Evolutionary conservation across 2,888 invertebrate species (phyloP).

Genomic region (Kryphioiulus occultus): DNA sequence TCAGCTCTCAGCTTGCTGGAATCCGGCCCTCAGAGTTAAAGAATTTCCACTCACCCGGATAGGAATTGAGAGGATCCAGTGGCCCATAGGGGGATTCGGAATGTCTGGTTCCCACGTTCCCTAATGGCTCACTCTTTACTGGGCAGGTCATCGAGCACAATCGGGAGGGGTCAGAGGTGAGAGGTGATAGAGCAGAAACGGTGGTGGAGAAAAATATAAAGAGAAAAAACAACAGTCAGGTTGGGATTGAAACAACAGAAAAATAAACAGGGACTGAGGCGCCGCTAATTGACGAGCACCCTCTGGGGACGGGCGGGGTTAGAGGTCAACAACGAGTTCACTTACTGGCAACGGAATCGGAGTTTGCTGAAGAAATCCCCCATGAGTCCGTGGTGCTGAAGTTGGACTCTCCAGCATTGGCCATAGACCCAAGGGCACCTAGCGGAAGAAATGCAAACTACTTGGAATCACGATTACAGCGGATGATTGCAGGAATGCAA

Average conservation of each 20-base stretch:
- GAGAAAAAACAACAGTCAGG: neutral
- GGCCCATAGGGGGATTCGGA: conserved; percentile 45
- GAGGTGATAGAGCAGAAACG: conserved; percentile 13
- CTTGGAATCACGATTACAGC: conserved; percentile 5
- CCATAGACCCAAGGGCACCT: conserved; percentile 52
- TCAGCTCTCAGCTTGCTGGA: too few relatives aligned
- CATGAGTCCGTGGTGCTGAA: conserved; percentile 48
- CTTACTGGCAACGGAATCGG: conserved; percentile 51
- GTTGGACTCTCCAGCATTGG: conserved; percentile 49
- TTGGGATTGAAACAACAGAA: neutral
- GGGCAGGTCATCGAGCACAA: neutral
- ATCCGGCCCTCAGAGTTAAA: conserved; percentile 54
- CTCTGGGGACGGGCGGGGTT: neutral
- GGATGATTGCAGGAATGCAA: too few relatives aligned
- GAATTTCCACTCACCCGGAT: conserved; percentile 63
- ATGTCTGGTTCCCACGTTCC: conserved; percentile 29
- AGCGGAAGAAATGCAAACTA: conserved; percentile 40
- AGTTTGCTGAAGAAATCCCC: conserved; percentile 48
- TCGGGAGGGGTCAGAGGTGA: neutral
- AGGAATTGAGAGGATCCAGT: conserved; percentile 55
- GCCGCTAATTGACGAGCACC: neutral
- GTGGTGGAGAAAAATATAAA: neutral
- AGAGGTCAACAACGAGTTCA: neutral
- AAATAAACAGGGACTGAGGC: neutral
- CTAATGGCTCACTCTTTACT: conserved; percentile 41